Conservation (phyloP, 2,888 invertebrate genomes). For the Drosophila nigricruria region DNA sequence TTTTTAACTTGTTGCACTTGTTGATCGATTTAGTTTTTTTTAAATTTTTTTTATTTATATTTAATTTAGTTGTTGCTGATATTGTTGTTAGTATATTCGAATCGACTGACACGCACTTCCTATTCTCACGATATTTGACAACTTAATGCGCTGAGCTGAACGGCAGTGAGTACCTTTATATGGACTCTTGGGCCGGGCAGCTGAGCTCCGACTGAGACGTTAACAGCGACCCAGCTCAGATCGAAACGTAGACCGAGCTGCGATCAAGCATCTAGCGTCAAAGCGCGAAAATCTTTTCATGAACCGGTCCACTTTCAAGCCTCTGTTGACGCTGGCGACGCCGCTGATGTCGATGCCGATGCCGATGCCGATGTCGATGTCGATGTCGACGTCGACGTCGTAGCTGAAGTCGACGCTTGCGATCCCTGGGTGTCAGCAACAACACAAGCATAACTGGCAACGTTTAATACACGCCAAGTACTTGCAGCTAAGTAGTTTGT, state of each 20-base stretch:
- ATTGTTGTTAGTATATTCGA: constrained; percentile 52
- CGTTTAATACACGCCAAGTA: constrained; percentile 30
- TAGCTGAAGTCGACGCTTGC: constrained; percentile 17
- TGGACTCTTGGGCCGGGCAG: constrained; percentile 72
- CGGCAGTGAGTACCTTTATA: constrained; percentile 78
- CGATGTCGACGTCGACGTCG: neutral
- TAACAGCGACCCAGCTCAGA: constrained; percentile 33
- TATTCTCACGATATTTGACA: constrained; percentile 79
- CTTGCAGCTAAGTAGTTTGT: constrained; percentile 34
- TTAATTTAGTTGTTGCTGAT: constrained; percentile 19
- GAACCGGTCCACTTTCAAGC: constrained; percentile 77
- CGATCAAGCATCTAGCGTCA: constrained; percentile 52
- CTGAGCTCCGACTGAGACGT: constrained; percentile 53
- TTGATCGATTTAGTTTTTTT: neutral
- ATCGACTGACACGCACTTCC: constrained; percentile 77
- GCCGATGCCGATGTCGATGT: neutral
- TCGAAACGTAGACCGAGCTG: constrained; percentile 37
- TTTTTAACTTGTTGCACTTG: constrained; percentile 14
- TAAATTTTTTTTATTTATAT: neutral
- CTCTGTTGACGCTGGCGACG: constrained; percentile 37
- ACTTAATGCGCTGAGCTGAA: constrained; percentile 74
- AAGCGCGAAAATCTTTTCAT: constrained; percentile 69
- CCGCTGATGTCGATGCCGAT: neutral
- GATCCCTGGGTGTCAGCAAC: constrained; percentile 54
- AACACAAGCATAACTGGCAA: constrained; percentile 19